A percentile compares a stretch with the other conserved stretches of the same genome.
phyloP scores from a whole-genome alignment of 2,888 invertebrate species.

The Nymphalis polychloros region DNA sequence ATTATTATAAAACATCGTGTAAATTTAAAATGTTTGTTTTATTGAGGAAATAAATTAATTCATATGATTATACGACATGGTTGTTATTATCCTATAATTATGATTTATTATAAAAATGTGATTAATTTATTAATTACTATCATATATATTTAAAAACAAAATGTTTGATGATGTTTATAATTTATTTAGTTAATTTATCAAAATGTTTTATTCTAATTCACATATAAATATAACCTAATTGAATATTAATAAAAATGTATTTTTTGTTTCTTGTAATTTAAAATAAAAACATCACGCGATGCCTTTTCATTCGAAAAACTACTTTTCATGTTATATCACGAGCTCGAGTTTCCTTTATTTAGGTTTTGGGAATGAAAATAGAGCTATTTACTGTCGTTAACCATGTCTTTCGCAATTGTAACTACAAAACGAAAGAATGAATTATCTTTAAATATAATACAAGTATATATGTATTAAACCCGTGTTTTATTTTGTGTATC shows the following conservation, averaged over 20 bases:
- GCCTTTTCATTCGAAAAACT: background rate
- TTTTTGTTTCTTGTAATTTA: background rate
- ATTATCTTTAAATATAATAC: too few species aligned
- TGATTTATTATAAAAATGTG: slow-evolving; percentile 3
- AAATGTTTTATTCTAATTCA: too few species aligned
- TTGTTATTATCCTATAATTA: slow-evolving; percentile 10
- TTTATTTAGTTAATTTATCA: too few species aligned
- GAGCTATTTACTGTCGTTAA: too few species aligned
- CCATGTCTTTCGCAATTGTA: too few species aligned
- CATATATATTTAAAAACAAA: background rate
- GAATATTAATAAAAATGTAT: background rate
- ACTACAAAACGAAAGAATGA: too few species aligned
- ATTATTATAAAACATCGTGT: background rate
- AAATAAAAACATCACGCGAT: background rate
- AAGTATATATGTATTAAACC: too few species aligned
- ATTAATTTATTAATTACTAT: background rate
- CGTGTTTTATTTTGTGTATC: too few species aligned
- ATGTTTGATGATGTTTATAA: background rate
- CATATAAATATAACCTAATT: too few species aligned
- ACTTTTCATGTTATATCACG: too few species aligned
- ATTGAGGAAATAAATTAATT: slow-evolving; percentile 20
- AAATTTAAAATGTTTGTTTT: background rate
- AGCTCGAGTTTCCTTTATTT: too few species aligned
- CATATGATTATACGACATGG: slow-evolving; percentile 5
- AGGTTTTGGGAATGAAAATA: too few species aligned